Conservation (phyloP, 1,140 invertebrate species). For the Trialeurodes vaporariorum region DNA sequence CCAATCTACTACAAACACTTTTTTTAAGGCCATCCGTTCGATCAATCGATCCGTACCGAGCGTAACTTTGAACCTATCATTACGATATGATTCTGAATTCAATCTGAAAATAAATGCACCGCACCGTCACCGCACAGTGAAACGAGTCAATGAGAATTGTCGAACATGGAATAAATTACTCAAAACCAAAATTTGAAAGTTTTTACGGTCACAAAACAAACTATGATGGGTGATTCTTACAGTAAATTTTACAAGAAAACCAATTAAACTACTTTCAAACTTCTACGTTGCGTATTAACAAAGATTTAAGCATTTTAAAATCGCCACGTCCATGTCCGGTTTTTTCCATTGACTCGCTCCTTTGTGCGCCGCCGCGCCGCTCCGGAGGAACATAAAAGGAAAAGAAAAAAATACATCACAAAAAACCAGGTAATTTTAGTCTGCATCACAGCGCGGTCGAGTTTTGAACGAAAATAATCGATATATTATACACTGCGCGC, state of each 20-base stretch:
- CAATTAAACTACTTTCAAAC: not conserved
- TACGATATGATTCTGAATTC: too few relatives aligned
- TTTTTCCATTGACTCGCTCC: not conserved
- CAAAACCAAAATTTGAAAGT: not conserved
- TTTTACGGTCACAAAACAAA: not conserved
- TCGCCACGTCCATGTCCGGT: not conserved
- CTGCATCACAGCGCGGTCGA: too few relatives aligned
- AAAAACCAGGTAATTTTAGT: too few relatives aligned
- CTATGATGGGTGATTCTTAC: not conserved
- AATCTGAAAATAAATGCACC: too few relatives aligned
- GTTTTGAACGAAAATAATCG: too few relatives aligned
- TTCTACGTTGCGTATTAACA: not conserved
- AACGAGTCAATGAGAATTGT: not conserved
- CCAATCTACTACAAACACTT: too few relatives aligned
- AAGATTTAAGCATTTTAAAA: not conserved
- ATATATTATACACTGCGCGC: too few relatives aligned
- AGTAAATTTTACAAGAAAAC: not conserved
- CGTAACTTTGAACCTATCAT: too few relatives aligned
- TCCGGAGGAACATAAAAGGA: too few relatives aligned
- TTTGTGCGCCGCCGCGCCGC: not conserved
- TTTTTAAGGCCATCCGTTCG: too few relatives aligned
- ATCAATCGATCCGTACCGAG: too few relatives aligned
- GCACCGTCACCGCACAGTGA: not conserved
- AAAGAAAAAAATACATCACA: too few relatives aligned
- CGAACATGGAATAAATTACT: not conserved